Base-by-base conservation (phyloP, 2,113 vertebrate species). In the Microcebus ravelobensis region DNA sequence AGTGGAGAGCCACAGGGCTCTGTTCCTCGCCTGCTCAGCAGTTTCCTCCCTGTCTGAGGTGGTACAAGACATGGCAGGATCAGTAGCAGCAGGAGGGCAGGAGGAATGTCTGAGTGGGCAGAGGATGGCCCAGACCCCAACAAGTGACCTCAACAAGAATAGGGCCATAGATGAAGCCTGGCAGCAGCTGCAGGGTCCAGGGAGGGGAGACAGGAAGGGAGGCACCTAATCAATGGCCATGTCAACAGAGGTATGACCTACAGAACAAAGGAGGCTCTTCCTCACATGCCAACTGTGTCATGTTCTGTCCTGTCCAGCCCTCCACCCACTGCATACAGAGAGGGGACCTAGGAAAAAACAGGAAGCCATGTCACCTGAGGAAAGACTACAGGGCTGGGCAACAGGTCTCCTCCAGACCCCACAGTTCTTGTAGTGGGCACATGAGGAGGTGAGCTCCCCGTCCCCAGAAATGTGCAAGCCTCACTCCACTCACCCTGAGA, bases 41-140 rank as follows among this genome's bases (percentile, higher is more conserved):
- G n/a, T 27, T 55, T n/a, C 31, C 50, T 27, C 48, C 65, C 57
- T 39, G 31, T 52, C 91, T 27, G 14, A 36, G 29, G 27, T 25
- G 29, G n/a, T 23, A 1, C 6, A 5, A 36, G 68, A 67, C 29
- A n/a, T 0, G 4, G 17, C 13, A 20, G 20, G 13, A 8, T 14
- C 14, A 6, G 39, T 67, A 20, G 57, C 39, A 10, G 73, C n/a
- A 48, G 36, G 21, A 27, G 11, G 59, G 10, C 5, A 21, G 31
- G 14, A 81, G 71, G 68, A 34, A 87, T 1, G 21, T 50, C 63
- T 70, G 59, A 25, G 39, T 68, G 81, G 59, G n/a, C 70, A 79
- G 83, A 83, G 25, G 52, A 27, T 34, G 20, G 34, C 17, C 8
- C 42, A 27, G 42, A 36, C 25, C 34, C 76, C 42, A 10, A 3